Base-by-base conservation (phyloP, 2,113 vertebrate genomes). In the Oncorhynchus clarkii region DNA sequence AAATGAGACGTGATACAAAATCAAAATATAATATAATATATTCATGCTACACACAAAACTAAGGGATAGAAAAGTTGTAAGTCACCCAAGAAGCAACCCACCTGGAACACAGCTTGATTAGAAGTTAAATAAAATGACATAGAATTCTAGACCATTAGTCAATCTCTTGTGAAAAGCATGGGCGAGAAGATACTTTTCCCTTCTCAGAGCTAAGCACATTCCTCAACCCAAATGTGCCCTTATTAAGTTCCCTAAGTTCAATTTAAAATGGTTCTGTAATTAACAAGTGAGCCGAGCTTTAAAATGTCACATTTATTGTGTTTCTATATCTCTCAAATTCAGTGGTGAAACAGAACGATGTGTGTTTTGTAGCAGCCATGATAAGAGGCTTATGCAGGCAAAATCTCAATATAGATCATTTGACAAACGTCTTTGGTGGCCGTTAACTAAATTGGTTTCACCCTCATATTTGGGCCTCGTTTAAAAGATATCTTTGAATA, bases 251-350 rank as follows among this genome's bases (percentile, higher is more conserved):
- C 86, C 87, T 73, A 88, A 92, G 91, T 94, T 94, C 92, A 93
- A 92, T 92, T 92, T 89, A 66, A 92, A 93, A 90, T 84, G 87
- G 88, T 91, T 93, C 92, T 88, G 88, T 92, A 93, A 94, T 94
- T 93, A 94, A 93, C 90, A 91, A 93, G 92, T 91, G 92, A 93
- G 92, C 91, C 89, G 84, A 91, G 91, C 88, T 92, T 93, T 91
- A 93, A 93, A 92, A 92, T 93, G 93, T 94, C 93, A 92, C 87
- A 92, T 91, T 91, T 92, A 93, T 93, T 94, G 91, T 94, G 92
- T 91, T 91, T 92, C 76, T 89, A 85, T 93, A 94, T 94, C 91
- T 94, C 88, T 73, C 79, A 91, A 93, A 91, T 94, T 93, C 93
- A 90, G 91, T 88, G 73, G 86, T 84, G 91, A 90, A 92, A 90